phyloP scores from a whole-genome alignment of 2,888 invertebrate species.

The Nomada goodeniana region DNA sequence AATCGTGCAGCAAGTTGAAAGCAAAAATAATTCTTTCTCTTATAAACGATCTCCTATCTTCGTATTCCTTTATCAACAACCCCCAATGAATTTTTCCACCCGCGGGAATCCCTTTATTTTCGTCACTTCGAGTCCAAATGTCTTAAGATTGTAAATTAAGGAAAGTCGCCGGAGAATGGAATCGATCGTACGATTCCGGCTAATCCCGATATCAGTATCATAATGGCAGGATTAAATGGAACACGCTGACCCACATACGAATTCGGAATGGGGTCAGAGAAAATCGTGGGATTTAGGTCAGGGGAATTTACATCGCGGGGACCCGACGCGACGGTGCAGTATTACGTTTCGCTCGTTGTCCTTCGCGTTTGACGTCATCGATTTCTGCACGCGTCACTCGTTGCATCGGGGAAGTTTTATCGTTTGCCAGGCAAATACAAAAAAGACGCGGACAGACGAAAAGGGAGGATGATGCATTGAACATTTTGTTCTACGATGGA shows the following conservation, averaged over 20 bases:
- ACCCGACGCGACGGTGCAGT: constrained; percentile 36
- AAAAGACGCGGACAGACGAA: not conserved
- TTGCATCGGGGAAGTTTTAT: constrained; percentile 23
- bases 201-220: constrained; percentile 19
- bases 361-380: constrained; percentile 48
- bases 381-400: constrained; percentile 29
- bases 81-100: no score
- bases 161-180: not conserved
- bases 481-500: not conserved
- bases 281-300: constrained; percentile 57
- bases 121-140: not conserved
- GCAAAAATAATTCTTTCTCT: not conserved
- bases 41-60: not conserved
- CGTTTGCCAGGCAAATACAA: not conserved
- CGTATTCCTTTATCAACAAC: not conserved
- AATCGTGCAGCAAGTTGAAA: not conserved
- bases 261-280: constrained; percentile 47
- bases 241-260: constrained; percentile 51
- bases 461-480: not conserved
- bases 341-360: constrained; percentile 44
- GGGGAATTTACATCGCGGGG: constrained; percentile 50
- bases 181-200: not conserved
- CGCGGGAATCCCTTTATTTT: no score
- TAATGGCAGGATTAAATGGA: constrained; percentile 36
- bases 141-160: not conserved